Evolutionary conservation across 2,113 vertebrate genomes (phyloP).

Genomic region (Petaurus breviceps): DNA sequence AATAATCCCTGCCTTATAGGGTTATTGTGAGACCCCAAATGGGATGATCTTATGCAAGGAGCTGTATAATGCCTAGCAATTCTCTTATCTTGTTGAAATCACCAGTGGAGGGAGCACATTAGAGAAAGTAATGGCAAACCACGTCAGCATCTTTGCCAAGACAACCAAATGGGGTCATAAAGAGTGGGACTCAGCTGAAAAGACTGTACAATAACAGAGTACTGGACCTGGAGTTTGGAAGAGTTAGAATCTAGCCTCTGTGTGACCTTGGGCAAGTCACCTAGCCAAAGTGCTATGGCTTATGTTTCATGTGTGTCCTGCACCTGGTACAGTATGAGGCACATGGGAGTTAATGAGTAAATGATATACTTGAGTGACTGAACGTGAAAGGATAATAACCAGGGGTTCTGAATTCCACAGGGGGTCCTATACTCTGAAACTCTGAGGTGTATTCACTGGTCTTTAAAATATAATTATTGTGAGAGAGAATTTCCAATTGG

Average conservation of each 20-base stretch:
- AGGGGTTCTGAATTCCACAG: background rate
- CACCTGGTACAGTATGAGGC: no score
- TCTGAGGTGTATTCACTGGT: no score
- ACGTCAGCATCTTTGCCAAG: background rate
- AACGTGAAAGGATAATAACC: background rate
- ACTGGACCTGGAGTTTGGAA: background rate
- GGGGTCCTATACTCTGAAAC: no score
- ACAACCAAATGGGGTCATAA: background rate
- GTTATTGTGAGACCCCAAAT: background rate
- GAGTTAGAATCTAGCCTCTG: background rate
- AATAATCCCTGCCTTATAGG: background rate
- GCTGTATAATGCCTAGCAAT: background rate
- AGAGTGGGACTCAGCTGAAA: background rate
- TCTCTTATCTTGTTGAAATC: background rate
- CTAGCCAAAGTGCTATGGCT: background rate
- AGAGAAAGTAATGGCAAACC: background rate
- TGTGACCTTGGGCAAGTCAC: background rate
- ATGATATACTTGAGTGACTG: no score
- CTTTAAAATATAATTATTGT: background rate
- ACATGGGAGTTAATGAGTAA: background rate
- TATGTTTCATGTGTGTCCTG: background rate
- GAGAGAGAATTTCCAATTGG: background rate
- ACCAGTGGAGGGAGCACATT: background rate
- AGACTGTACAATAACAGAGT: background rate
- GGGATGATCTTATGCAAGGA: background rate